Evolutionary conservation across 2,888 invertebrate genomes (phyloP).

Genomic region (Altica lythri): DNA sequence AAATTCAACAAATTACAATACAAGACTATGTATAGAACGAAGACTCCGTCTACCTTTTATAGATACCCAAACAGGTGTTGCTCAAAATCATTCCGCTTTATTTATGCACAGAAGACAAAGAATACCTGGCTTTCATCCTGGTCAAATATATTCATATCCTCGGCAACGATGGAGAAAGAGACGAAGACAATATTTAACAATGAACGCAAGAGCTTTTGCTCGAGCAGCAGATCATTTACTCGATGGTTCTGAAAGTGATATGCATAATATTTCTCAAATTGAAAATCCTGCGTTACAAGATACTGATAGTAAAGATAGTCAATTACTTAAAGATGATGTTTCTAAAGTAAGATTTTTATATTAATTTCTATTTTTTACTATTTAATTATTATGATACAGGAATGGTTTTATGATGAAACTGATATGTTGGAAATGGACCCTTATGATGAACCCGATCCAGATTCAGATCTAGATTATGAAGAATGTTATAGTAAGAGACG

Average conservation of each 20-base stretch:
- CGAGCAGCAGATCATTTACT: slow-evolving; percentile 53
- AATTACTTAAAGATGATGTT: slow-evolving; percentile 76
- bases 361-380: no score
- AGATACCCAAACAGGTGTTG: slow-evolving; percentile 95
- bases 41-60: slow-evolving; percentile 92
- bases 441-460: slow-evolving; percentile 88
- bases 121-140: slow-evolving; percentile 85
- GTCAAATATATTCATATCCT: slow-evolving; percentile 76
- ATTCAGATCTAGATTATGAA: slow-evolving; percentile 92
- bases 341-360: slow-evolving; percentile 63
- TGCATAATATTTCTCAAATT: slow-evolving; percentile 69
- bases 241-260: slow-evolving; percentile 54
- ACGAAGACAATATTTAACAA: slow-evolving; percentile 80
- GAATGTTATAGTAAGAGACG: slow-evolving; percentile 88
- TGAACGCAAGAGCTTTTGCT: slow-evolving; percentile 55
- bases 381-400: no score
- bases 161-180: slow-evolving; percentile 89
- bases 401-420: slow-evolving; percentile 89
- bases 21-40: slow-evolving; percentile 87
- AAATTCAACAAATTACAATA: slow-evolving; percentile 91
- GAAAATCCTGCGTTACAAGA: slow-evolving; percentile 65
- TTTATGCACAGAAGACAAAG: slow-evolving; percentile 89
- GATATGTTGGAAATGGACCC: slow-evolving; percentile 90
- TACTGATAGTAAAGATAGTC: slow-evolving; percentile 80
- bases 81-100: slow-evolving; percentile 90